Conservation (phyloP, 1,140 invertebrate genomes). For the Streblospio benedicti region DNA sequence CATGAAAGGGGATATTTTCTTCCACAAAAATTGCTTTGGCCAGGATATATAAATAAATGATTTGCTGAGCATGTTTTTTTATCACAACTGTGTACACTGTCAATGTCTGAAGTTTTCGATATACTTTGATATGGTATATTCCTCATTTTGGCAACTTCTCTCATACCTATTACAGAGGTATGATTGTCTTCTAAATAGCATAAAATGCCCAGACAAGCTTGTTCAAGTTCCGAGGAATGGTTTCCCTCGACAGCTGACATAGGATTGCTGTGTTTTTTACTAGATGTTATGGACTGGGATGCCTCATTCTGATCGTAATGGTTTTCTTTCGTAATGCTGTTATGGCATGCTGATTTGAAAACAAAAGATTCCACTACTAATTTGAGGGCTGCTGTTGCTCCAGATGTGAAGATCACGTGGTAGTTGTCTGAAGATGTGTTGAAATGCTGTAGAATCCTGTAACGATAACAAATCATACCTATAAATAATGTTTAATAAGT, state of each 20-base stretch:
- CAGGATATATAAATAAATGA: constrained; percentile 76
- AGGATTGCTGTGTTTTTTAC: not conserved
- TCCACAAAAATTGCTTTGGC: constrained; percentile 91
- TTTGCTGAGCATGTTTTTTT: constrained; percentile 16
- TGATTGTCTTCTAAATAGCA: constrained; percentile 84
- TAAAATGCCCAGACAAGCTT: constrained; percentile 47
- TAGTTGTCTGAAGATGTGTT: constrained; percentile 73
- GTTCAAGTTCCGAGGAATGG: not conserved
- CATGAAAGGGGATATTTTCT: constrained; percentile 50
- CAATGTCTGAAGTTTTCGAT: too few species aligned
- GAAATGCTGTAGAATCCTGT: constrained; percentile 73
- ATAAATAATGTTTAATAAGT: constrained; percentile 2
- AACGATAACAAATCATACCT: constrained; percentile 29
- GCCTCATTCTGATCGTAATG: not conserved
- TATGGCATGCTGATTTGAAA: constrained; percentile 46
- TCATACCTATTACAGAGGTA: constrained; percentile 86
- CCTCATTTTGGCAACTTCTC: constrained; percentile 52
- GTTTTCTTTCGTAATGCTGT: not conserved
- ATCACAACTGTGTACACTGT: too few species aligned
- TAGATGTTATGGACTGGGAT: not conserved
- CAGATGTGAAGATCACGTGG: constrained; percentile 80
- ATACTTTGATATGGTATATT: too few species aligned
- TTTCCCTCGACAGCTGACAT: not conserved
- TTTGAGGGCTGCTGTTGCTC: constrained; percentile 76
- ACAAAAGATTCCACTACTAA: constrained; percentile 72